Conservation (phyloP, 2,113 vertebrate genomes). For the Cromileptes altivelis region DNA sequence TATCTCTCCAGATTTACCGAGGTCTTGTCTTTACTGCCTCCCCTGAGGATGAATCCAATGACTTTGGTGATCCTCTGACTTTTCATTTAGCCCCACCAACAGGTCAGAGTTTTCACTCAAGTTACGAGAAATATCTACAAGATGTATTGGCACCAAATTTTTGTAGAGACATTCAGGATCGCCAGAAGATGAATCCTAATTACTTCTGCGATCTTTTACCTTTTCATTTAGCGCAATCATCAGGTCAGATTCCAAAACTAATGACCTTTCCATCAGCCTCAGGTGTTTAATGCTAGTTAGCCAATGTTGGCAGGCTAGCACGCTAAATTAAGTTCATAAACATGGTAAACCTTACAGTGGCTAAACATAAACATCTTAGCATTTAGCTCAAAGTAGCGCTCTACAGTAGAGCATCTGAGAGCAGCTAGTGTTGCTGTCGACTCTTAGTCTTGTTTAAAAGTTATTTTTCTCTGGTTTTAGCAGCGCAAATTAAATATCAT, state of each 20-base stretch:
- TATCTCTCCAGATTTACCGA: not conserved
- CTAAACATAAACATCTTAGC: not conserved
- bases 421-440: not conserved
- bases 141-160: not conserved
- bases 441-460: not conserved
- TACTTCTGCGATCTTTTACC: not conserved
- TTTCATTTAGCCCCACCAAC: too few relatives aligned
- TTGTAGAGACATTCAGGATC: not conserved
- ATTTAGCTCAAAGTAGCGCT: not conserved
- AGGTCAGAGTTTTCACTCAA: not conserved
- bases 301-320: not conserved
- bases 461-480: too few relatives aligned
- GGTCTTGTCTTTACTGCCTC: not conserved
- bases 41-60: too few relatives aligned
- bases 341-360: not conserved
- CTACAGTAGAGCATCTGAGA: not conserved
- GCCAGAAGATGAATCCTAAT: not conserved
- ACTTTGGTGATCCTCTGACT: too few relatives aligned
- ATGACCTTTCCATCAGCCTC: not conserved
- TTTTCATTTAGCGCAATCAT: not conserved
- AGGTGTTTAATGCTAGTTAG: not conserved
- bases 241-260: not conserved
- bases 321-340: not conserved
- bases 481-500: too few relatives aligned
- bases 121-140: not conserved